These are phyloP conservation scores for Todiramphus chloris DNA, from an alignment of 2,113 vertebrate genomes.

Conservation along the genomic window DNA sequence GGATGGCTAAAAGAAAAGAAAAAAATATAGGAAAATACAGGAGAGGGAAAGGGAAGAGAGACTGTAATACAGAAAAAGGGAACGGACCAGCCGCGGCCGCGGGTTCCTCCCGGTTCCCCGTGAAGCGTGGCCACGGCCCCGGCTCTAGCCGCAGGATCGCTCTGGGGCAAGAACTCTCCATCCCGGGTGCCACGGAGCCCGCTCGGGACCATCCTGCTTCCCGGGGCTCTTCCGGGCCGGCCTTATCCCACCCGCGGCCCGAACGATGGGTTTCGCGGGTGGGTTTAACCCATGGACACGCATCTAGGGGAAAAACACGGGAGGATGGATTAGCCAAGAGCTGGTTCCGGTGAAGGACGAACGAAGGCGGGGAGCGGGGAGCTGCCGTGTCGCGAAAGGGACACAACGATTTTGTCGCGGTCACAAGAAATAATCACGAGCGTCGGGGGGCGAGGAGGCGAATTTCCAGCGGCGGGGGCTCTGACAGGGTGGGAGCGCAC, in stretches of 20 bases:
- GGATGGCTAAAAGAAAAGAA: background rate
- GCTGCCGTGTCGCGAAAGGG: background rate
- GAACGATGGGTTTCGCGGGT: too few relatives aligned
- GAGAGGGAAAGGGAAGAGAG: background rate
- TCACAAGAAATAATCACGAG: background rate
- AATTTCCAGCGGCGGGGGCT: background rate
- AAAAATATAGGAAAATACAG: background rate
- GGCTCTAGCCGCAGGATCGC: background rate
- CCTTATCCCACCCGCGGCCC: background rate
- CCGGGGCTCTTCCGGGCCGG: background rate
- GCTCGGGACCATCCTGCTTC: background rate
- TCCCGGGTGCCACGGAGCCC: background rate
- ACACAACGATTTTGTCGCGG: background rate
- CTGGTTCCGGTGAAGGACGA: accelerated
- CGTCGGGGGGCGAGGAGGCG: background rate
- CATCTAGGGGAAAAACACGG: background rate
- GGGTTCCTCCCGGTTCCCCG: background rate
- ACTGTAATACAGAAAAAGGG: background rate
- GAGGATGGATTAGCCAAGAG: background rate
- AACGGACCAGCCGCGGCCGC: background rate
- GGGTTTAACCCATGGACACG: background rate
- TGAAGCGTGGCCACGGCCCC: background rate
- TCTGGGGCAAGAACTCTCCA: background rate
- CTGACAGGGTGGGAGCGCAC: background rate
- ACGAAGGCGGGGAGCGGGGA: background rate